These are phyloP conservation scores for Akabosia matsudoensis DNA, from an alignment of 1,140 invertebrate species.

Conservation along the genomic window DNA sequence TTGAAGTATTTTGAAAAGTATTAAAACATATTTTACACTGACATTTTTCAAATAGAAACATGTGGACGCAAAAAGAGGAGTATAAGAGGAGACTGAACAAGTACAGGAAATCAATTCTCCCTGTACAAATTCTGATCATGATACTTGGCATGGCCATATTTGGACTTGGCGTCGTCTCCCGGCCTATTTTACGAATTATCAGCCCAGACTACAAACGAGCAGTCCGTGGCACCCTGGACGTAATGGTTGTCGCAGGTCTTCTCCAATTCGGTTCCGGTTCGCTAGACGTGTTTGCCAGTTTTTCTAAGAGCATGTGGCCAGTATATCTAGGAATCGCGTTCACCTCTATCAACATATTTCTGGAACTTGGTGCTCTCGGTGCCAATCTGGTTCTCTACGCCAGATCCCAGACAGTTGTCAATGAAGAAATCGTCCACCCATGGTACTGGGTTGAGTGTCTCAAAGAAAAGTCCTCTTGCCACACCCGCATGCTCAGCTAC, in stretches of 20 bases:
- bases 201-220: neutral
- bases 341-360: neutral
- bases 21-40: too few relatives aligned
- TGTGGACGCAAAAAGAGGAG: neutral
- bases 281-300: neutral
- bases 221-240: neutral
- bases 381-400: neutral
- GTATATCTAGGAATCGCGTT: neutral
- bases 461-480: neutral
- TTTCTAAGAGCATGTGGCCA: neutral
- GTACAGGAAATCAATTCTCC: neutral
- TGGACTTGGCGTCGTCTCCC: neutral
- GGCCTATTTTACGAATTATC: slow-evolving; percentile 7
- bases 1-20: too few relatives aligned
- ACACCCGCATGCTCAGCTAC: neutral
- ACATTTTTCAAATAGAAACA: too few relatives aligned
- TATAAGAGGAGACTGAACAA: neutral
- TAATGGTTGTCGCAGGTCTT: slow-evolving; percentile 12
- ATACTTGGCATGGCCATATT: neutral
- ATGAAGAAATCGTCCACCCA: slow-evolving; percentile 6
- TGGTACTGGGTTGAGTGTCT: slow-evolving; percentile 25
- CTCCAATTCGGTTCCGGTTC: neutral
- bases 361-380: neutral
- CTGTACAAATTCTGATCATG: neutral
- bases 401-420: neutral